phyloP scores from a whole-genome alignment of 2,888 invertebrate genomes.

The Epistrophe eligans region DNA sequence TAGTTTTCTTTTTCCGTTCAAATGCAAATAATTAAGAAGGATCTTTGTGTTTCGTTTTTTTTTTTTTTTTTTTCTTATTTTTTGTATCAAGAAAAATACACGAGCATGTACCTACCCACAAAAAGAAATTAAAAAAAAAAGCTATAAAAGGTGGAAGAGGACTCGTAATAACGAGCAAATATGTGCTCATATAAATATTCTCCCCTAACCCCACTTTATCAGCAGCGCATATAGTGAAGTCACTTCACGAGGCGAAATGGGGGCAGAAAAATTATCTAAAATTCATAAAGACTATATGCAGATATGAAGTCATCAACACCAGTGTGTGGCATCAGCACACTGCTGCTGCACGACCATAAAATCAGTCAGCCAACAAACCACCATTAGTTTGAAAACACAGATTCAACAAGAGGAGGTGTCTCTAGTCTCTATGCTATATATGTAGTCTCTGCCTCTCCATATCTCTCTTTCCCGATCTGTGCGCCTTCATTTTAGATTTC shows the following conservation, averaged over 20 bases:
- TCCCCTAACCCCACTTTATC: conserved; percentile 8
- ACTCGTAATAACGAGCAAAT: conserved; percentile 70
- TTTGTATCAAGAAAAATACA: neutral
- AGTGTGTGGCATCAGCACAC: conserved; percentile 50
- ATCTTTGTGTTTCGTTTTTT: conserved; percentile 21
- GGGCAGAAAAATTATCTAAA: conserved; percentile 68
- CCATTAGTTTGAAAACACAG: conserved; percentile 70
- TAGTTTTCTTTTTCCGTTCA: conserved; percentile 71
- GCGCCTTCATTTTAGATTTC: conserved; percentile 22
- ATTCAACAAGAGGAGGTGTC: conserved; percentile 67
- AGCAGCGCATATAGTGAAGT: conserved; percentile 7
- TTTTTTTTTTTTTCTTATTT: too few relatives aligned
- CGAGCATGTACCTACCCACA: neutral
- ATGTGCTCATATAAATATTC: conserved; percentile 37
- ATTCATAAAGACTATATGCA: conserved; percentile 64
- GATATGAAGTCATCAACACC: conserved; percentile 68
- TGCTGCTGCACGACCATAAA: conserved; percentile 66
- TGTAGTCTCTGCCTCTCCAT: neutral
- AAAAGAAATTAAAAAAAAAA: conserved; percentile 7
- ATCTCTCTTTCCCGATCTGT: conserved; percentile 14
- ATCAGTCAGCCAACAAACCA: conserved; percentile 73
- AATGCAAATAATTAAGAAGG: conserved; percentile 74
- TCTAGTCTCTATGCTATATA: neutral
- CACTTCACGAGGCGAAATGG: conserved; percentile 64
- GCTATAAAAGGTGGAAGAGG: conserved; percentile 30